Percentiles rank a stretch among this genome's conserved stretches.
These are phyloP conservation scores for Teleogryllus occipitalis DNA, from an alignment of 1,140 invertebrate genomes.

Conservation along the genomic window DNA sequence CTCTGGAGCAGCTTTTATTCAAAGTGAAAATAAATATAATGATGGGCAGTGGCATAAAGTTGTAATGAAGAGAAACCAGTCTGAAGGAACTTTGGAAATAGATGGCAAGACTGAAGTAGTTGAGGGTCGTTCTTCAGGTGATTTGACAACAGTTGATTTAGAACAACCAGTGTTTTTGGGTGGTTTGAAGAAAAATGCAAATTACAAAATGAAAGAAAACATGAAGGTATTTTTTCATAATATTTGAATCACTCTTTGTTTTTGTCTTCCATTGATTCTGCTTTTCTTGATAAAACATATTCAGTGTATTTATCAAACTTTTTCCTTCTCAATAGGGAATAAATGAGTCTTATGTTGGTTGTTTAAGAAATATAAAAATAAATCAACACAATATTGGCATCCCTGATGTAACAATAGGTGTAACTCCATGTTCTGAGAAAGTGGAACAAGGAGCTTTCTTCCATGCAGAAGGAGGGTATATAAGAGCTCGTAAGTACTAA, in stretches of 20 bases:
- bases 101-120: conserved; percentile 49
- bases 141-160: conserved; percentile 50
- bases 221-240: neutral
- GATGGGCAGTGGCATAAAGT: conserved; percentile 84
- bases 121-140: conserved; percentile 45
- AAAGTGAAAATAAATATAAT: conserved; percentile 50
- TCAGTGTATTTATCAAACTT: neutral
- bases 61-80: conserved; percentile 46
- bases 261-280: neutral
- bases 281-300: neutral
- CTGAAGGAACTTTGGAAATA: conserved; percentile 54
- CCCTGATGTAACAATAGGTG: conserved; percentile 45
- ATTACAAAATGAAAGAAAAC: conserved; percentile 19
- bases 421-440: conserved; percentile 70
- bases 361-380: conserved; percentile 70
- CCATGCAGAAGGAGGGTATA: conserved; percentile 58
- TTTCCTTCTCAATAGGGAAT: conserved; percentile 39
- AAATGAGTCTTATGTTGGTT: conserved; percentile 71
- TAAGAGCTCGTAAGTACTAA: conserved; percentile 48
- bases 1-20: conserved; percentile 51
- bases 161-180: conserved; percentile 71
- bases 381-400: conserved; percentile 55
- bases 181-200: conserved; percentile 41
- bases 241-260: neutral
- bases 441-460: conserved; percentile 88